Evolutionary conservation across 2,113 vertebrate species (phyloP), one percentile per base, ranked within the genome.

Genomic region (Gallinago media): DNA sequence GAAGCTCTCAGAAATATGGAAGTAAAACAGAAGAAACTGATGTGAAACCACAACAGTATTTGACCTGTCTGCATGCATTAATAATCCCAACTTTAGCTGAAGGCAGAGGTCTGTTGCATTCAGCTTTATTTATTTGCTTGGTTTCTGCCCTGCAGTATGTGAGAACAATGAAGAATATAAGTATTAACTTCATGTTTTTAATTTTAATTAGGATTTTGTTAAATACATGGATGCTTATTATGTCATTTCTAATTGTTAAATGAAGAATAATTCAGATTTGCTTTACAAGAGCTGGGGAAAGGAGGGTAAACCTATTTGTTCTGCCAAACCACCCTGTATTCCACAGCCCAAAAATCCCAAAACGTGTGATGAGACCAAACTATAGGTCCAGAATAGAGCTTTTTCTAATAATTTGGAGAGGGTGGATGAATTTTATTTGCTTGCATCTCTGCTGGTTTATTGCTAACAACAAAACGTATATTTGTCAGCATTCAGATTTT

Each of bases 1-100:
- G 96, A 93, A 96, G 90, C 94, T 96, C 97, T 96, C 86, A 91
- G 71, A 96, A 96, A 96, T 95, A 96, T 97, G 94, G 95, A 97
- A 97, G 88, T 95, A 95, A 97, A 97, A 71, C 93, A 97, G 89
- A 93, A 95, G 87, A 96, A 97, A 75, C 59, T 96, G 95, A 96
- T 97, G 94, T 96, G 96, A 96, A 97, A 96, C 85, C 91, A 75
- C 87, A 92, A 92, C 79, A 96, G 70, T 87, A 89, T 95, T 96
- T 96, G 96, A 93, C 92, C 93, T 97, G 94, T 95, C 97, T 97
- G 54, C 46, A 77, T 95, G 74, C 85, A 93, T 97, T 97, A 94
- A 95, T 91, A 94, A 96, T 89, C 67, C 75, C 72, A 89, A 52
- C 26, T 96, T 89, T 72, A 78, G 88, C 95, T 92, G 74, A 96